These are phyloP conservation scores for Sebastes trivittatus DNA, from an alignment of 2,797 vertebrate species.

Conservation along the genomic window DNA sequence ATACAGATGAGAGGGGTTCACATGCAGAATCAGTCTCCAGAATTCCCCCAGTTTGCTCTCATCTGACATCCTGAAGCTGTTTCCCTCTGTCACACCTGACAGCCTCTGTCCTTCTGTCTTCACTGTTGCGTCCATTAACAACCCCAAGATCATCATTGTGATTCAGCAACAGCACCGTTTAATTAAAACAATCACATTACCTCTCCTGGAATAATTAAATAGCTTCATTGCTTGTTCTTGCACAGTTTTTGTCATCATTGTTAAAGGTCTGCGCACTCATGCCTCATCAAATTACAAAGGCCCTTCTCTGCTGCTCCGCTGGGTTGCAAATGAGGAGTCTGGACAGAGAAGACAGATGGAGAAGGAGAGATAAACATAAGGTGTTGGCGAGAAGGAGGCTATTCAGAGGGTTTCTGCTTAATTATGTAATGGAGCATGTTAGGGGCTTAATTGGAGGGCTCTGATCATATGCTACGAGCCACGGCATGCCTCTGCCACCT, in stretches of 20 bases:
- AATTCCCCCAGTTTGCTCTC: constrained; percentile 16
- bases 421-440: constrained; percentile 70
- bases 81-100: neutral
- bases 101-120: neutral
- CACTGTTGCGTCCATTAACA: constrained; percentile 32
- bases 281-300: constrained; percentile 32
- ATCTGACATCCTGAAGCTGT: neutral
- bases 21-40: neutral
- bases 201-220: constrained; percentile 50
- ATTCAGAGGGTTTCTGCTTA: constrained; percentile 46
- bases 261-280: constrained; percentile 17
- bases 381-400: constrained; percentile 45
- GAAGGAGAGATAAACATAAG: constrained; percentile 54
- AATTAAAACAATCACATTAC: constrained; percentile 58
- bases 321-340: constrained; percentile 31
- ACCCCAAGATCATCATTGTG: constrained; percentile 37
- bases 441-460: constrained; percentile 60
- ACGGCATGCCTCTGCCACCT: constrained; percentile 13
- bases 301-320: constrained; percentile 22
- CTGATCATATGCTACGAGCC: constrained; percentile 51
- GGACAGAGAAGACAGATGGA: constrained; percentile 57
- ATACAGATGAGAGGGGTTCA: constrained; percentile 50
- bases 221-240: constrained; percentile 24
- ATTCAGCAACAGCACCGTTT: constrained; percentile 52
- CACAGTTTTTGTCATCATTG: constrained; percentile 29